Evolutionary conservation across 2,888 invertebrate genomes (phyloP), one percentile per base, ranked within the genome.

Genomic region (Cenopis cana): DNA sequence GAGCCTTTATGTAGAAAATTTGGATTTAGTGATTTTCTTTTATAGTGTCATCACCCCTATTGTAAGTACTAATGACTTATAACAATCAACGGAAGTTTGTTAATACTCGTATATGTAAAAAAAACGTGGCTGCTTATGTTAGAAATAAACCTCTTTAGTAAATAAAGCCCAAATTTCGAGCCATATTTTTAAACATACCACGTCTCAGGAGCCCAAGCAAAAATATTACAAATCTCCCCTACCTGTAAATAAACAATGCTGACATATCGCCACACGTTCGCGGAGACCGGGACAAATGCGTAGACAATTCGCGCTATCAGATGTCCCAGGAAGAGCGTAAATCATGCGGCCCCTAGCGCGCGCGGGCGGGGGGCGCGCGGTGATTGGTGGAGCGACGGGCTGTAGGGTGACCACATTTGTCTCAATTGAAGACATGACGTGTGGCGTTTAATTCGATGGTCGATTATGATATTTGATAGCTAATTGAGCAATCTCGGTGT

Each of bases 271-370:
- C 81, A 80, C 81, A 80, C 86, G 86, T 88, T 87, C 81, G 77
- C 81, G 74, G 78, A 79, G 78, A 74, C 75, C 78, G 74, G 84
- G 85, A 89, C 84, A 88, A 89, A 88, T 87, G 83, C 75, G 83
- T 41, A 68, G 81, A 83, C 82, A 85, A 84, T 84, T 87, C 80
- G 75, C 82, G 81, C 81, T 81, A 81, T 83, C 81, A 77, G 82
- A 79, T 83, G 85, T 85, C 85, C 83, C 75, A 74, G 76, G 78
- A 76, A 77, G 75, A 72, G 73, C 79, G 82, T 88, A 83, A 85
- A 86, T 89, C 87, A 87, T 86, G 80, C 78, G 78, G 74, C 80
- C 83, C 84, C 85, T 83, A 83, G 86, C 86, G 88, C 85, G 79
- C 80, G 81, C 76, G 73, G 75, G 59, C 70, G 75, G 76, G 75